Base-by-base conservation (phyloP, 2,888 invertebrate genomes). In the Melanchra persicariae region DNA sequence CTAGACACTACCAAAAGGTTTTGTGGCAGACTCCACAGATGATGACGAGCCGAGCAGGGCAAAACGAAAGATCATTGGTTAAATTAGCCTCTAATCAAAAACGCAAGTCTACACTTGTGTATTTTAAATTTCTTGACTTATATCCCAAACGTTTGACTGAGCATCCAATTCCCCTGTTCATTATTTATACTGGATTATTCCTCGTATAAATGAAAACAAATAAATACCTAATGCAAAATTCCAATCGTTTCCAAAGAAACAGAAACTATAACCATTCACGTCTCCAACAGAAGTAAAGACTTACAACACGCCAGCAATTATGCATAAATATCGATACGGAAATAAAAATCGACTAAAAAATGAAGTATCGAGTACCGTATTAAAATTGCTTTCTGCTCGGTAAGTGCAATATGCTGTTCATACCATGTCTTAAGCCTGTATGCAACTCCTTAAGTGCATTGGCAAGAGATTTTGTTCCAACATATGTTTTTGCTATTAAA, bases 391-490 rank as follows among this genome's bases (percentile, higher is more conserved):
- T 62, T 66, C 12, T 30, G 51, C 12, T 57, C 6, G 17, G n/a
- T 54, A 54, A 77, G 62, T 74, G 77, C 65, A 68, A 45, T 74
- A 67, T 66, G 70, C 52, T 78, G 63, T 58, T 51, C 45, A 24
- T 65, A 63, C 22, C 30, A 47, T 47, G 51, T 59, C n/a, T 43
- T 60, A 17, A 59, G 49, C 51, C 34, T 63, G 66, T 60, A 40
- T 55, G 26, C 5, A 43, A 9, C 43, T 47, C 19, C 37, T 78
- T 60, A 52, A 37, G 55, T 70, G 55, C 74, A 73, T 65, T 65
- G 57, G 37, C 7, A 63, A 63, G 26, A 26, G 10, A 58, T 74
- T 78, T 74, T 57, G 64, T 70, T 49, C 15, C 10, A 15, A 70
- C 19, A 63, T 55, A 51, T 64, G 52, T 63, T 59, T 70, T 34